These are phyloP conservation scores for Conus canariensis DNA, from an alignment of 2,888 invertebrate species.

Conservation along the genomic window DNA sequence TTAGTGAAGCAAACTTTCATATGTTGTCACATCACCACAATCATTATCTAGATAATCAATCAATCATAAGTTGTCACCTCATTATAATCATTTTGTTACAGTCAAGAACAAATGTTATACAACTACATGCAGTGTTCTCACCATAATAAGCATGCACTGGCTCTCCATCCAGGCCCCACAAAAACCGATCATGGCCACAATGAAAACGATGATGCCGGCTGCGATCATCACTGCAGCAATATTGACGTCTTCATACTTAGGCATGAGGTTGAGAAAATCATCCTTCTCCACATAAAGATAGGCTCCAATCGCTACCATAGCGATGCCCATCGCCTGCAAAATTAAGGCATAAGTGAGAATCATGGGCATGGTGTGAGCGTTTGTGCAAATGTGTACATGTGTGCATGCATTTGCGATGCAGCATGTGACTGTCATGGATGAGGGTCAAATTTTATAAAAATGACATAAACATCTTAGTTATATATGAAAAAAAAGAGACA, in stretches of 20 bases:
- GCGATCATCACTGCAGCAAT: constrained; percentile 87
- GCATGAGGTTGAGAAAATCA: constrained; percentile 85
- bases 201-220: constrained; percentile 86
- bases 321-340: constrained; percentile 86
- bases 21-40: too few relatives aligned
- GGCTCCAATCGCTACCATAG: constrained; percentile 87
- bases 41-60: too few relatives aligned
- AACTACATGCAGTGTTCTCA: constrained; percentile 72
- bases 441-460: too few relatives aligned
- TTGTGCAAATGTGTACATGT: neutral
- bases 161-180: constrained; percentile 91
- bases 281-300: constrained; percentile 86
- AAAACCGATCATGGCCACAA: constrained; percentile 90
- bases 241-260: constrained; percentile 85
- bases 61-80: too few relatives aligned
- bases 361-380: neutral
- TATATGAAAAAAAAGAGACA: too few relatives aligned
- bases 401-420: neutral
- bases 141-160: constrained; percentile 87
- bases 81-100: too few relatives aligned
- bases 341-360: neutral
- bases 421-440: too few relatives aligned
- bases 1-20: too few relatives aligned
- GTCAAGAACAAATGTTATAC: too few relatives aligned
- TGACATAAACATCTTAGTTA: too few relatives aligned